These are phyloP conservation scores for Barbus barbus DNA, from an alignment of 2,113 vertebrate genomes.

Conservation along the genomic window DNA sequence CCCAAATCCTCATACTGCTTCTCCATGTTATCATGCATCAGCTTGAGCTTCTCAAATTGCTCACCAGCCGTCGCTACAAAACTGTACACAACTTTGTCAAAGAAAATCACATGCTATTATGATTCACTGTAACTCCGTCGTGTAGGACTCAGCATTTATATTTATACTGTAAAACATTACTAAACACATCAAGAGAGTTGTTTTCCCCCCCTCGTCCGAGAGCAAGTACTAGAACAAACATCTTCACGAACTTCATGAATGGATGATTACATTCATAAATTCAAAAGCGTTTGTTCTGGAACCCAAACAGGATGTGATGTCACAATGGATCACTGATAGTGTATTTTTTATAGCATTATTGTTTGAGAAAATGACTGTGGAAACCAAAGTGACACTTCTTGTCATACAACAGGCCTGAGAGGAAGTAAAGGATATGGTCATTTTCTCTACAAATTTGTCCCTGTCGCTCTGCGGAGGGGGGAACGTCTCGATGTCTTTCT, in stretches of 20 bases:
- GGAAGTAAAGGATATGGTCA: conserved; percentile 79
- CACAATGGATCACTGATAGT: background rate
- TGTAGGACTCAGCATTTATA: background rate
- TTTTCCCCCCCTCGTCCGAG: background rate
- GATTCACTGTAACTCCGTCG: background rate
- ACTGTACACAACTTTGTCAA: conserved; percentile 75
- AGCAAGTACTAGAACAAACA: background rate
- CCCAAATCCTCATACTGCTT: conserved; percentile 79
- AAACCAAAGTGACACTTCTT: background rate
- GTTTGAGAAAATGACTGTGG: background rate
- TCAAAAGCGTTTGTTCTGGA: background rate
- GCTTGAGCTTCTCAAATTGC: conserved; percentile 78
- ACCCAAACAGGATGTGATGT: conserved; percentile 20
- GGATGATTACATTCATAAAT: background rate
- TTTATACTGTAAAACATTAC: background rate
- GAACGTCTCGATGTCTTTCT: conserved; percentile 80
- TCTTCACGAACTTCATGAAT: background rate
- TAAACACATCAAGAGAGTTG: background rate
- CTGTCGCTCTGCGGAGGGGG: conserved; percentile 78
- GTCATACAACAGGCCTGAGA: background rate
- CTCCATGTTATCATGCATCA: conserved; percentile 85
- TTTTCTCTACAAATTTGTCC: conserved; percentile 82
- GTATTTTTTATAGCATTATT: background rate
- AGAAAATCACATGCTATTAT: conserved; percentile 51
- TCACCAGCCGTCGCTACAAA: conserved; percentile 79